A percentile compares a stretch with the other conserved stretches of the same genome.
phyloP scores from a whole-genome alignment of 2,888 invertebrate genomes.

The Apamea crenata region DNA sequence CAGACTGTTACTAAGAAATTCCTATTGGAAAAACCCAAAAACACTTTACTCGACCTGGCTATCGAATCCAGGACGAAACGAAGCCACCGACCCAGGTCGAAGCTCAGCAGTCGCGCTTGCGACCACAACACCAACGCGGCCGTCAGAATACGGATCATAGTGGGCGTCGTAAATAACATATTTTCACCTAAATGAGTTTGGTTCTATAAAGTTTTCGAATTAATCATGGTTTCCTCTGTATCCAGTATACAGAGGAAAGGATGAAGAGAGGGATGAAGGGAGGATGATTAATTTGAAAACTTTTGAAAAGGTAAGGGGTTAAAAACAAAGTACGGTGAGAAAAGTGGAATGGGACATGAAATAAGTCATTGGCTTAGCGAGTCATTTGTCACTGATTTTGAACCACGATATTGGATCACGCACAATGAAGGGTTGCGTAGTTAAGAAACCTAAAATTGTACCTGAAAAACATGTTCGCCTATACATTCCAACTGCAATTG shows the following conservation, averaged over 20 bases:
- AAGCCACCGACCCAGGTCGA: too few species aligned
- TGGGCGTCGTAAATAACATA: neutral
- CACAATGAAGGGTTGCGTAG: neutral
- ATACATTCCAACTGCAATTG: neutral
- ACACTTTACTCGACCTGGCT: too few species aligned
- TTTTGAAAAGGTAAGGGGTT: neutral
- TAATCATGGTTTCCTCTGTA: neutral
- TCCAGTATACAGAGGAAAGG: neutral
- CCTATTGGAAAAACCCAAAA: too few species aligned
- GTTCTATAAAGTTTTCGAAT: neutral
- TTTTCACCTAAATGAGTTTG: neutral
- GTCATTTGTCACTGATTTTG: neutral
- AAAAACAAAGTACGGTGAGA: neutral
- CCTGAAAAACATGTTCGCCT: neutral
- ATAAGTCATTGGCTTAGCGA: neutral
- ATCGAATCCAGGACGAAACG: too few species aligned
- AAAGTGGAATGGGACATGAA: neutral
- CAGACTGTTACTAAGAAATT: too few species aligned
- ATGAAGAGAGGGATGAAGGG: too few species aligned
- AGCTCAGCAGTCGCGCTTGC: too few species aligned
- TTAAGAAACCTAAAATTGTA: neutral
- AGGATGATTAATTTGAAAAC: neutral
- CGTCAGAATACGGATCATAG: neutral
- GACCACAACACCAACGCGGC: too few species aligned
- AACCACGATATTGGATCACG: neutral